phyloP scores from a whole-genome alignment of 2,888 invertebrate genomes.

The Brachypterus glaber region DNA sequence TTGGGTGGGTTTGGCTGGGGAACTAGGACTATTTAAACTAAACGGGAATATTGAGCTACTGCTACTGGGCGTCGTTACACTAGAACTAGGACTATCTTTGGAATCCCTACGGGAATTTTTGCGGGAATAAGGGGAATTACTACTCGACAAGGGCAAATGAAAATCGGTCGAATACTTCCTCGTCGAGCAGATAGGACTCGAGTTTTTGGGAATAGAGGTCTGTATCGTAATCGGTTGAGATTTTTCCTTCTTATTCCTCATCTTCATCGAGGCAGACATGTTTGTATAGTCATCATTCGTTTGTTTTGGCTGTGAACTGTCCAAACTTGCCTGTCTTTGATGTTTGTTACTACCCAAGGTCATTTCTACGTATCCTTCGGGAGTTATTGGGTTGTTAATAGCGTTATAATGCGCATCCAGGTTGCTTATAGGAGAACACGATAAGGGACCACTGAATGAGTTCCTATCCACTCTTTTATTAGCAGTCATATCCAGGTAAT shows the following conservation, averaged over 20 bases:
- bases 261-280: slow-evolving; percentile 37
- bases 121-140: slow-evolving; percentile 35
- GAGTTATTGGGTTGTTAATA: slow-evolving; percentile 25
- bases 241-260: slow-evolving; percentile 42
- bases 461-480: slow-evolving; percentile 6
- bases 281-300: slow-evolving; percentile 45
- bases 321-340: slow-evolving; percentile 32
- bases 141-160: slow-evolving; percentile 44
- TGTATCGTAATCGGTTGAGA: slow-evolving; percentile 56
- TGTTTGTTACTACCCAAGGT: slow-evolving; percentile 38
- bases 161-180: slow-evolving; percentile 38
- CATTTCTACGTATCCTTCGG: slow-evolving; percentile 61
- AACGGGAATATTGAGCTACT: slow-evolving; percentile 58
- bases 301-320: slow-evolving; percentile 26
- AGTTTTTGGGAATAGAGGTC: slow-evolving; percentile 26
- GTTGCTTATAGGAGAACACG: slow-evolving; percentile 17
- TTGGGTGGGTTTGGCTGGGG: slow-evolving; percentile 45
- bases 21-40: slow-evolving; percentile 57
- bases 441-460: slow-evolving; percentile 19
- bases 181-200: slow-evolving; percentile 25
- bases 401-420: slow-evolving; percentile 1
- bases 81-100: slow-evolving; percentile 38
- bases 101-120: slow-evolving; percentile 38
- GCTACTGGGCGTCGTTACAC: slow-evolving; percentile 50
- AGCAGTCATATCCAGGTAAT: slow-evolving; percentile 40